Percentiles rank a stretch among this genome's conserved stretches.
These are phyloP conservation scores for Athalia rosae DNA, from an alignment of 2,888 invertebrate genomes.

Conservation along the genomic window DNA sequence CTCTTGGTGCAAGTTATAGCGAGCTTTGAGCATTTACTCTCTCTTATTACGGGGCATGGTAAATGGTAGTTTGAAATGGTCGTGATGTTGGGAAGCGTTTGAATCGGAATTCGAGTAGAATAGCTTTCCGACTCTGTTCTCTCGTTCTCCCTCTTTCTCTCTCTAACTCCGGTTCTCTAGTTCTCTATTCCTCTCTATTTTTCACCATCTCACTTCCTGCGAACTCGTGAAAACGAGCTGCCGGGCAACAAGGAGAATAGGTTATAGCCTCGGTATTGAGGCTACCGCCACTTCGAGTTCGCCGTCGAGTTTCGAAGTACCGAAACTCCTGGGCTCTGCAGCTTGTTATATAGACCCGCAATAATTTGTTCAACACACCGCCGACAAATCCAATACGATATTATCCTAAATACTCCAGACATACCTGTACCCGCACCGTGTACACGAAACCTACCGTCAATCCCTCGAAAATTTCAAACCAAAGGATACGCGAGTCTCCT, in stretches of 20 bases:
- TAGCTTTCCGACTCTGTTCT: too few relatives aligned
- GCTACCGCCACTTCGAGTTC: slow-evolving; percentile 43
- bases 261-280: slow-evolving; percentile 13
- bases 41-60: slow-evolving; percentile 4
- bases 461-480: neutral
- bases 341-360: slow-evolving; percentile 57
- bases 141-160: too few relatives aligned
- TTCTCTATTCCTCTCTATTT: too few relatives aligned
- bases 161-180: too few relatives aligned
- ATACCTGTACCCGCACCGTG: neutral
- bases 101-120: too few relatives aligned
- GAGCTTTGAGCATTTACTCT: neutral
- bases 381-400: slow-evolving; percentile 68
- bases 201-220: too few relatives aligned
- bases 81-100: slow-evolving; percentile 15
- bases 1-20: neutral
- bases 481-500: neutral
- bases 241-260: neutral
- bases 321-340: too few relatives aligned
- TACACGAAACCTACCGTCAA: neutral
- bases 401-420: too few relatives aligned
- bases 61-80: slow-evolving; percentile 41
- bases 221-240: neutral
- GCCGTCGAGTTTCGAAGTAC: slow-evolving; percentile 64
- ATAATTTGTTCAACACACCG: slow-evolving; percentile 71